Conservation (phyloP, 2,888 invertebrate genomes). For the Sepioteuthis lessoniana region DNA sequence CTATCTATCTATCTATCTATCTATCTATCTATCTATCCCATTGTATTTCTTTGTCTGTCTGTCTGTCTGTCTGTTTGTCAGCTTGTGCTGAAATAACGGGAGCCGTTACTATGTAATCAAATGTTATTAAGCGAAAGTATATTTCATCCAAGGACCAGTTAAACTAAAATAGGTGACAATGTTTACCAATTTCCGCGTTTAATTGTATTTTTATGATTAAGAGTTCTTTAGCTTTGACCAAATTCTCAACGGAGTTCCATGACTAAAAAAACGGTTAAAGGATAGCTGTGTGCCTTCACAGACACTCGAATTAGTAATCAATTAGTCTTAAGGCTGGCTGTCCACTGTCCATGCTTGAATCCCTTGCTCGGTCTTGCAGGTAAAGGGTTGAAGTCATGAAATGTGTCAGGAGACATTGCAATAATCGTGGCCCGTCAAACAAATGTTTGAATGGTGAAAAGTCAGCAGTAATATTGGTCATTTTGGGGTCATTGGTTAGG, state of each 20-base stretch:
- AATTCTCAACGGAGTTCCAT: not conserved
- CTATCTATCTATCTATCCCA: not conserved
- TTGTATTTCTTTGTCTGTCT: not conserved
- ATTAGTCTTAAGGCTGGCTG: not conserved
- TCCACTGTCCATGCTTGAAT: not conserved
- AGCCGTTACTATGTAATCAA: not conserved
- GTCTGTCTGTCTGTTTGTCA: not conserved
- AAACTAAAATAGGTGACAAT: not conserved
- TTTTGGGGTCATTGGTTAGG: conserved; percentile 1
- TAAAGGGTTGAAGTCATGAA: not conserved
- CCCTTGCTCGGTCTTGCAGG: not conserved
- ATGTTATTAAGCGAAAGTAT: not conserved
- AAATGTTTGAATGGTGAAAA: conserved; percentile 9
- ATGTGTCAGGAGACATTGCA: not conserved
- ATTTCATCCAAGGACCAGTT: not conserved
- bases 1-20: not conserved
- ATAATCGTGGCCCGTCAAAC: not conserved
- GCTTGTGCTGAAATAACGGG: not conserved
- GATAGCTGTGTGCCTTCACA: not conserved
- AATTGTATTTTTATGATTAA: not conserved
- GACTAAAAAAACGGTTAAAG: not conserved
- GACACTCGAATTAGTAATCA: not conserved
- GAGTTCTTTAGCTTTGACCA: not conserved
- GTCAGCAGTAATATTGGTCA: not conserved
- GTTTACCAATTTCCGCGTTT: not conserved